These are phyloP conservation scores for Hirundo rustica DNA, from an alignment of 2,797 vertebrate species.

Conservation along the genomic window DNA sequence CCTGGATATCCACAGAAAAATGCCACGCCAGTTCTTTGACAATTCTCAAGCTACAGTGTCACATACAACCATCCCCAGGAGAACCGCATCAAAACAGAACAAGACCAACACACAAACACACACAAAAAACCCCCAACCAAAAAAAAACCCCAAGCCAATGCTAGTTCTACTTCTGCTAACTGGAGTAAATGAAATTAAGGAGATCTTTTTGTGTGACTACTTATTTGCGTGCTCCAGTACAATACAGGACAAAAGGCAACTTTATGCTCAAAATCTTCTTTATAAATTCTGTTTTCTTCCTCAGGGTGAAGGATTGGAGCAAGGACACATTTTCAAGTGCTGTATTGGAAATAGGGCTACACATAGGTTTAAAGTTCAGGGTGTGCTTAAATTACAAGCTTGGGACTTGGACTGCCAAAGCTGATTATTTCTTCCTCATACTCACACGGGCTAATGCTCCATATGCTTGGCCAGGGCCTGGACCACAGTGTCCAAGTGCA, in stretches of 20 bases:
- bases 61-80: not conserved
- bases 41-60: not conserved
- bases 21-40: not conserved
- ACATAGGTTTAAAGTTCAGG: not conserved
- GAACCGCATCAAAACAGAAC: not conserved
- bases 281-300: not conserved
- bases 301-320: not conserved
- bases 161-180: not conserved
- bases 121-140: too few relatives aligned
- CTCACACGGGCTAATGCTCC: not conserved
- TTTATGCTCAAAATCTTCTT: not conserved
- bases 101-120: not conserved
- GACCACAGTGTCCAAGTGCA: not conserved
- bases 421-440: not conserved
- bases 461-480: not conserved
- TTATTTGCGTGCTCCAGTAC: not conserved
- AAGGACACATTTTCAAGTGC: not conserved
- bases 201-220: not conserved
- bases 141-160: not conserved
- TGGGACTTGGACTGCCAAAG: not conserved
- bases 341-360: not conserved
- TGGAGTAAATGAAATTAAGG: not conserved
- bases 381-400: not conserved
- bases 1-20: not conserved
- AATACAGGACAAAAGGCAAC: not conserved